Percentiles rank a stretch among this genome's conserved stretches.
phyloP scores from a whole-genome alignment of 2,113 vertebrate species.

The Varanus komodoensis region DNA sequence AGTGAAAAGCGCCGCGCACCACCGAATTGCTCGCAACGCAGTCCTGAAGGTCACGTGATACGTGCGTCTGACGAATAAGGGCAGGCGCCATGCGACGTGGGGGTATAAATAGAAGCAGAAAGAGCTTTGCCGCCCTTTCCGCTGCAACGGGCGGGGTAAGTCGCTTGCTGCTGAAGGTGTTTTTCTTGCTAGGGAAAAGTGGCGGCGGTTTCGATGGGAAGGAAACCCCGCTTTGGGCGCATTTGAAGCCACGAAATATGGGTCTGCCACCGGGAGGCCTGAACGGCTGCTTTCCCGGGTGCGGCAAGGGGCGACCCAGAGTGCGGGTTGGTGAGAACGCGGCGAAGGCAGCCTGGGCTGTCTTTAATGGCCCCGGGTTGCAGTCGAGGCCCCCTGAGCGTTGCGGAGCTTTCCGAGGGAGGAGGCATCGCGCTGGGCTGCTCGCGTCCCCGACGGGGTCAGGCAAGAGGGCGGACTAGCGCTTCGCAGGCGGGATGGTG shows the following conservation, averaged over 20 bases:
- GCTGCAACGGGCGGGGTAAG: neutral
- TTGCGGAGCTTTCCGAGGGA: neutral
- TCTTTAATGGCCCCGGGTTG: neutral
- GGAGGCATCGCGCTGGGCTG: too few relatives aligned
- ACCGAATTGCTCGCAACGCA: too few relatives aligned
- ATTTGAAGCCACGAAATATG: too few relatives aligned
- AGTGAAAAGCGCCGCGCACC: neutral
- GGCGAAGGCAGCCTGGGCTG: too few relatives aligned
- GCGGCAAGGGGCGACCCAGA: neutral
- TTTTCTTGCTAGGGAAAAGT: neutral
- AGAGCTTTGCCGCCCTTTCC: rapidly evolving
- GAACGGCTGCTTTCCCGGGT: neutral
- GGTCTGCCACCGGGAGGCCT: neutral
- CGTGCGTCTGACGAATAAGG: neutral
- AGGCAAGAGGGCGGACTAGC: neutral
- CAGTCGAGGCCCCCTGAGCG: too few relatives aligned
- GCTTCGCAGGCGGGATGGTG: neutral
- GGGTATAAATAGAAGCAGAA: neutral
- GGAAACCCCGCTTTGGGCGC: neutral
- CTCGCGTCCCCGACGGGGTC: neutral
- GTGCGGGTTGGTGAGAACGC: too few relatives aligned
- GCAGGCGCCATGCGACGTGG: neutral
- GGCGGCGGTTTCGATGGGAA: too few relatives aligned
- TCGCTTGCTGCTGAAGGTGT: too few relatives aligned
- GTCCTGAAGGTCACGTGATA: neutral